Evolutionary conservation across 2,888 invertebrate genomes (phyloP).

Genomic region (Melangyna quadrimaculata): DNA sequence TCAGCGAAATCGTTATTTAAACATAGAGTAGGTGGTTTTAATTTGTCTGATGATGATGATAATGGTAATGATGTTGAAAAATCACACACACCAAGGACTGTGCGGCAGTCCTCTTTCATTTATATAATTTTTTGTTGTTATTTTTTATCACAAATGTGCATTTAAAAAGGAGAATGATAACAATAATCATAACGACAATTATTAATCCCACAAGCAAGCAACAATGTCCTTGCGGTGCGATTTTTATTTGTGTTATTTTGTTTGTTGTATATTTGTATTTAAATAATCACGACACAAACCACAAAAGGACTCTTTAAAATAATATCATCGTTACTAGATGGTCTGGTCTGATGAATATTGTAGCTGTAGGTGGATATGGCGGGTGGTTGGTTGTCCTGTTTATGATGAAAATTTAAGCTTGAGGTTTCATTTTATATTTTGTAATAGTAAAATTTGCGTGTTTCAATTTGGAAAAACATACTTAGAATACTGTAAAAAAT

Average conservation of each 20-base stretch:
- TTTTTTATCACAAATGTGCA: not conserved
- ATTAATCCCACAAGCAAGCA: constrained; percentile 17
- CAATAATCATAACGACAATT: constrained; percentile 5
- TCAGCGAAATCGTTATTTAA: not conserved
- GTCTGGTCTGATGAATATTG: not conserved
- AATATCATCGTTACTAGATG: not conserved
- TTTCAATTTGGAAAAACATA: constrained; percentile 11
- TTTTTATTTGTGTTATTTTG: constrained; percentile 10
- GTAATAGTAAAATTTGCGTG: constrained; percentile 55
- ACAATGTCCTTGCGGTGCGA: constrained; percentile 23
- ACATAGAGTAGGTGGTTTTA: not conserved
- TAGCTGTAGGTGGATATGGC: not conserved
- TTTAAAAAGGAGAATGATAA: not conserved
- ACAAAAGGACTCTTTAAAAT: not conserved
- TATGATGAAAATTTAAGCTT: not conserved
- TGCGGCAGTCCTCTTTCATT: not conserved
- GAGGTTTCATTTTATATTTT: constrained; percentile 15
- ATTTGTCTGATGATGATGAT: not conserved
- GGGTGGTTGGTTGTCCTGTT: not conserved
- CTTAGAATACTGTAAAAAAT: too few relatives aligned
- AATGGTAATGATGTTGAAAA: not conserved
- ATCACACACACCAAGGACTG: not conserved
- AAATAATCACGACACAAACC: not conserved
- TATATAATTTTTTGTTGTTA: not conserved
- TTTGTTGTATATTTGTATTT: not conserved